Conservation (phyloP, 2,797 vertebrate species). For the Chelonia mydas region DNA sequence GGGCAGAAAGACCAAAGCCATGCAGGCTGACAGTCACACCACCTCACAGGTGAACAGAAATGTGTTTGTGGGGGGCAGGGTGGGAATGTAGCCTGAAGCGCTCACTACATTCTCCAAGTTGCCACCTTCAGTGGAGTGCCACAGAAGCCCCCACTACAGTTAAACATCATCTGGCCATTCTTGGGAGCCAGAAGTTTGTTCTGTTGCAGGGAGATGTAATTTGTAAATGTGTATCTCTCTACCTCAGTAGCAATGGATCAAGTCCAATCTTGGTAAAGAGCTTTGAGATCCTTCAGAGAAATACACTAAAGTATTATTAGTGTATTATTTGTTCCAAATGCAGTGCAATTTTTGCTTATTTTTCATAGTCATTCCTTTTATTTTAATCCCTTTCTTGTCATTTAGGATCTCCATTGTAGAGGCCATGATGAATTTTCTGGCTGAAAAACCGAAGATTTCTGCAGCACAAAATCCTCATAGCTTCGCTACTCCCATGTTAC, state of each 20-base stretch:
- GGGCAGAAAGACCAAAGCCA: neutral
- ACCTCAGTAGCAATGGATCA: neutral
- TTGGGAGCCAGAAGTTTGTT: neutral
- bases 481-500: slow-evolving; percentile 4
- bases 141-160: neutral
- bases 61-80: neutral
- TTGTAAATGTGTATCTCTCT: neutral
- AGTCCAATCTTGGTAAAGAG: neutral
- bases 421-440: neutral
- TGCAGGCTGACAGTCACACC: neutral
- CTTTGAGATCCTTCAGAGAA: neutral
- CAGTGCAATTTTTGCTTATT: neutral
- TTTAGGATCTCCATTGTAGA: neutral
- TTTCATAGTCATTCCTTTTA: neutral
- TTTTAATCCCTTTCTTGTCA: neutral
- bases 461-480: neutral
- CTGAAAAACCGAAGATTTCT: neutral
- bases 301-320: neutral
- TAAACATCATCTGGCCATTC: neutral
- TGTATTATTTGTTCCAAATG: neutral
- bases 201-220: neutral
- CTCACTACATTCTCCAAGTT: neutral
- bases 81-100: neutral
- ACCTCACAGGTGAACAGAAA: neutral
- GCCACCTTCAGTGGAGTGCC: neutral